phyloP scores from a whole-genome alignment of 2,888 invertebrate genomes.

The Dolomedes plantarius region DNA sequence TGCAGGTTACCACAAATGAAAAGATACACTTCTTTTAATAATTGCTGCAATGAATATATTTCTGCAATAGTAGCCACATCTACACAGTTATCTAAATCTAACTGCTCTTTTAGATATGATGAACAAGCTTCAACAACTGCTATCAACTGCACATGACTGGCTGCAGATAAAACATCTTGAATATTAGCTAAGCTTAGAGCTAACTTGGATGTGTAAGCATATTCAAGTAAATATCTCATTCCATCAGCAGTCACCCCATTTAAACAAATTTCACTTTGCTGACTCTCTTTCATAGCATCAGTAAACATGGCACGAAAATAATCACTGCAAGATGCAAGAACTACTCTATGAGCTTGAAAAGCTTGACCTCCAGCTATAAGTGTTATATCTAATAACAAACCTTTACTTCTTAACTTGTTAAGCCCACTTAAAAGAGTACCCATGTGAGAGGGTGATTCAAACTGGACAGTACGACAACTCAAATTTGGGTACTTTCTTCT shows the following conservation, averaged over 20 bases:
- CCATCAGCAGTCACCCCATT: conserved; percentile 83
- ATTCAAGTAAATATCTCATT: conserved; percentile 82
- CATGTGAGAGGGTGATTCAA: conserved; percentile 81
- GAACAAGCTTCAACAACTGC: conserved; percentile 83
- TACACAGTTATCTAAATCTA: conserved; percentile 84
- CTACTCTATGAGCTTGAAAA: conserved; percentile 83
- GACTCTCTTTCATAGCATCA: conserved; percentile 83
- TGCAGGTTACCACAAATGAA: conserved; percentile 82
- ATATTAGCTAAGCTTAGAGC: conserved; percentile 82
- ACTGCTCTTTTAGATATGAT: conserved; percentile 82
- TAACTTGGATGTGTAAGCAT: conserved; percentile 83
- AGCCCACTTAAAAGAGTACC: conserved; percentile 81
- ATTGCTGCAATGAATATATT: conserved; percentile 81
- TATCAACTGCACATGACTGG: conserved; percentile 83
- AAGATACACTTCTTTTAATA: conserved; percentile 81
- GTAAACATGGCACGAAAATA: conserved; percentile 88
- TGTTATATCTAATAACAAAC: conserved; percentile 83
- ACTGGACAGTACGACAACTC: conserved; percentile 77
- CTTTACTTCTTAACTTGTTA: conserved; percentile 81
- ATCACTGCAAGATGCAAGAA: conserved; percentile 84
- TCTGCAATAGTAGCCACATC: conserved; percentile 84
- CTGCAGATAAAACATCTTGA: conserved; percentile 83
- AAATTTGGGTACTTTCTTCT: background rate
- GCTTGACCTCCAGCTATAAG: conserved; percentile 82
- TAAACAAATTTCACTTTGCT: conserved; percentile 82